Evolutionary conservation across 2,888 invertebrate genomes (phyloP), one percentile per base, ranked within the genome.

Genomic region (Dolichopus griseipennis): DNA sequence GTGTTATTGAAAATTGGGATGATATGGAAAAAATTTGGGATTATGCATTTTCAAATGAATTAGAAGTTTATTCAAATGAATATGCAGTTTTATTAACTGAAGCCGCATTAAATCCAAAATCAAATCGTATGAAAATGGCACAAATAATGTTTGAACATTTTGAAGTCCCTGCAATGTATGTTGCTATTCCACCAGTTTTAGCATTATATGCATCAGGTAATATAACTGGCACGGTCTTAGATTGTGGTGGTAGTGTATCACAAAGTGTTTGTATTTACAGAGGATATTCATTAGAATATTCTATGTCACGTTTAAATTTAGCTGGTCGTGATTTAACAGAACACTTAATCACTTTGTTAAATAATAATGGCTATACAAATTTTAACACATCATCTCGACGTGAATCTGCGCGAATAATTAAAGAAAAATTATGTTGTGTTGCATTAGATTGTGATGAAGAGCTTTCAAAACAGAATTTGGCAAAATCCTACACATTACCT

Each of bases 381-480:
- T 84, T 85, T 91, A 71, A 90, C 90, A 72, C 91, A 78, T 91
- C 90, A 71, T 92, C 92, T 75, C 92, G 92, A 82, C 84, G 91
- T 75, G 93, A 93, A 85, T 93, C 93, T 82, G 43, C 12, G 3
- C 6, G 43, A 43, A 15, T 10, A 10, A 43, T 43, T 15, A 43
- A 43, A 9, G 43, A 43, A 12, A 43, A 43, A 43, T 15, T 43
- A 9, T 43, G 43, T 15, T 43, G 15, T 15, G 43, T 92, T 71
- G 92, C 92, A 69, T 84, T 92, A 71, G 92, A 93, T 86, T 92
- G 92, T 79, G 92, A 92, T n/a, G n/a, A n/a, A n/a, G n/a, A n/a
- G n/a, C n/a, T n/a, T n/a, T n/a, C n/a, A n/a, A n/a, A n/a, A 92
- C 92, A 69, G 84, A 94, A 95, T 85, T 94, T 95, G 94, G 90